Evolutionary conservation across 2,113 vertebrate genomes (phyloP), one percentile per base, ranked within the genome.

Genomic region (Vulpes lagopus): DNA sequence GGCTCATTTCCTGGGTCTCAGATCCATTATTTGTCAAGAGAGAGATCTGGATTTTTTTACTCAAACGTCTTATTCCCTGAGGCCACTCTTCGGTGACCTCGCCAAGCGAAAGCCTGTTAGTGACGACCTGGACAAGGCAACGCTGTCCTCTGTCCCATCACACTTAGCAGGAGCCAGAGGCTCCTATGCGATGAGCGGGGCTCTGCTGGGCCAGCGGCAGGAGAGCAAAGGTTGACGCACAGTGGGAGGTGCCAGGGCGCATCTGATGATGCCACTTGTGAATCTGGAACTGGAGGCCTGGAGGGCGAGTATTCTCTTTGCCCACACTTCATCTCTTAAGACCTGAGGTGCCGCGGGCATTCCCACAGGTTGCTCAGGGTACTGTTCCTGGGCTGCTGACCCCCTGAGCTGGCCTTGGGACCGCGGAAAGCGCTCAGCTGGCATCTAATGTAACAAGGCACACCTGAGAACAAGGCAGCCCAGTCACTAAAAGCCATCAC

Each of bases 211-310:
- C 27, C 38, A 35, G 15, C 9, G 76, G 51, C 27, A 74, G 78
- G 11, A n/a, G 16, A 23, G 22, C 30, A 67, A 62, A 25, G 30
- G n/a, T 8, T 7, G 76, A 5, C 49, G 15, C n/a, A 23, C 57
- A 32, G 49, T 32, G 22, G 51, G 35, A 49, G n/a, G 22, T 57
- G 14, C 65, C 19, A 0, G 20, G 32, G 19, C 3, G 5, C 19
- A 1, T 22, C 17, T 60, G 79, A 25, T 0, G 0, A 12, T 27
- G 20, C 15, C 84, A n/a, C n/a, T 43, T 19, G 1, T 0, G 8
- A 69, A 79, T 49, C 89, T 69, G 65, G 38, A 59, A 23, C 20
- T 22, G 1, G 17, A 60, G 2, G 2, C 86, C 49, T 9, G 30
- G 71, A n/a, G 32, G n/a, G 64, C 12, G 49, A 12, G 32, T 38